Conservation (phyloP, 2,113 vertebrate genomes). For the Antidorcas marsupialis region DNA sequence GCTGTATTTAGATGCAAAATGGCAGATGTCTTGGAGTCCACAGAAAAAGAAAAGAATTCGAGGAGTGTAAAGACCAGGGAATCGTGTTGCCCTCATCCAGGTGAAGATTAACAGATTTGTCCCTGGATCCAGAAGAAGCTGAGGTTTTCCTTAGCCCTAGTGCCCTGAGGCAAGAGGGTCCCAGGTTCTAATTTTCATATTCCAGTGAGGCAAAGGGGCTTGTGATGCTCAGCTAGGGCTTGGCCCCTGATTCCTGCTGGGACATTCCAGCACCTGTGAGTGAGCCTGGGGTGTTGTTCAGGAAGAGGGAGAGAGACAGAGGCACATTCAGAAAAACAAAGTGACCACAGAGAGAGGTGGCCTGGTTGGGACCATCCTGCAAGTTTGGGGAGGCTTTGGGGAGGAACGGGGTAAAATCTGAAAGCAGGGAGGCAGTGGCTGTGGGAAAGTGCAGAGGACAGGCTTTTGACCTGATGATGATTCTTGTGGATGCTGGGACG, state of each 20-base stretch:
- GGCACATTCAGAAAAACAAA: not conserved
- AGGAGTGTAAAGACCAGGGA: not conserved
- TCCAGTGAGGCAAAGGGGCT: not conserved
- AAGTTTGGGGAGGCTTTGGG: not conserved
- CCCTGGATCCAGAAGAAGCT: not conserved
- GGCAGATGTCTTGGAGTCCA: not conserved
- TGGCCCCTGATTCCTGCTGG: not conserved
- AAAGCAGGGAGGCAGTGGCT: too few species aligned
- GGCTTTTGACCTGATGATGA: not conserved
- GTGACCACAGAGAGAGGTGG: too few species aligned
- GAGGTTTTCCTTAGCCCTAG: not conserved
- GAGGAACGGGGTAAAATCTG: not conserved
- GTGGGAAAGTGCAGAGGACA: not conserved
- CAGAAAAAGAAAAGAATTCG: not conserved
- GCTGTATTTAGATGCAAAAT: not conserved
- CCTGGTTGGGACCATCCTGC: fast-evolving
- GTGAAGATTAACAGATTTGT: not conserved
- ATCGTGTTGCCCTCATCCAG: fast-evolving
- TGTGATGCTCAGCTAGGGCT: not conserved
- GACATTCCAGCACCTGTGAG: not conserved
- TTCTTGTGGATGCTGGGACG: fast-evolving
- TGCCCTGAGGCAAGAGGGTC: not conserved
- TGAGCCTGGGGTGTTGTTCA: fast-evolving
- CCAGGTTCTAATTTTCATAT: not conserved
- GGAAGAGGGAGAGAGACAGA: not conserved